These are phyloP conservation scores for Megaptera novaeangliae DNA, from an alignment of 2,113 vertebrate species.

Conservation along the genomic window DNA sequence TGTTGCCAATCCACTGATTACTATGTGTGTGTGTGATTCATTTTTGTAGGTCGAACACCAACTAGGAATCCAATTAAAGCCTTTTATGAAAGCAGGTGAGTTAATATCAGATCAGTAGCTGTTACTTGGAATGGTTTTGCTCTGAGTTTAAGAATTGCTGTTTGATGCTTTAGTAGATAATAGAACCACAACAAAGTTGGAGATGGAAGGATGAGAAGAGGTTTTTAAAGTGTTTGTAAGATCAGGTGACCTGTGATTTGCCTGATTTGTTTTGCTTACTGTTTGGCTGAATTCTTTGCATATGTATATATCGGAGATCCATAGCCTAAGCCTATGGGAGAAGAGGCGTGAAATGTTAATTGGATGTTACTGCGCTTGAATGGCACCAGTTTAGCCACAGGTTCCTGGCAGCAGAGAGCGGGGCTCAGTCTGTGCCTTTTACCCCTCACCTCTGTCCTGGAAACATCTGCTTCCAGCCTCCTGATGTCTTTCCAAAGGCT, in stretches of 20 bases:
- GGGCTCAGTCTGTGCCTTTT: not conserved
- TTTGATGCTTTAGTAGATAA: not conserved
- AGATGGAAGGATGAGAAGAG: not conserved
- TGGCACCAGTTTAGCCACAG: not conserved
- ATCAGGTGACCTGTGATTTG: not conserved
- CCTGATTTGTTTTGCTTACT: not conserved
- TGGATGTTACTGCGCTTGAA: not conserved
- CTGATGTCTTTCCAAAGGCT: not conserved
- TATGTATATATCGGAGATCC: not conserved
- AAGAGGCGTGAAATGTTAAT: not conserved
- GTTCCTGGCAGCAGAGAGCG: not conserved
- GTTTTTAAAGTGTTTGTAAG: not conserved
- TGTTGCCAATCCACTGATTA: not conserved
- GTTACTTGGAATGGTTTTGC: not conserved
- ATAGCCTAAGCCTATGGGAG: not conserved
- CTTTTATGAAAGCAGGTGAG: conserved; percentile 77
- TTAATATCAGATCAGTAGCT: not conserved
- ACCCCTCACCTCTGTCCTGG: not conserved
- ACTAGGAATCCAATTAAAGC: conserved; percentile 53
- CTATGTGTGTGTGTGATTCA: not conserved
- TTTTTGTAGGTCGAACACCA: conserved; percentile 70
- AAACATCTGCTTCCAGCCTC: not conserved
- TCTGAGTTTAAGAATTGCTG: not conserved
- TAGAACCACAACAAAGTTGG: not conserved
- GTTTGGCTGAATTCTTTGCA: not conserved